Conservation (phyloP, 2,888 invertebrate species). For the Crossocerus cetratus region DNA sequence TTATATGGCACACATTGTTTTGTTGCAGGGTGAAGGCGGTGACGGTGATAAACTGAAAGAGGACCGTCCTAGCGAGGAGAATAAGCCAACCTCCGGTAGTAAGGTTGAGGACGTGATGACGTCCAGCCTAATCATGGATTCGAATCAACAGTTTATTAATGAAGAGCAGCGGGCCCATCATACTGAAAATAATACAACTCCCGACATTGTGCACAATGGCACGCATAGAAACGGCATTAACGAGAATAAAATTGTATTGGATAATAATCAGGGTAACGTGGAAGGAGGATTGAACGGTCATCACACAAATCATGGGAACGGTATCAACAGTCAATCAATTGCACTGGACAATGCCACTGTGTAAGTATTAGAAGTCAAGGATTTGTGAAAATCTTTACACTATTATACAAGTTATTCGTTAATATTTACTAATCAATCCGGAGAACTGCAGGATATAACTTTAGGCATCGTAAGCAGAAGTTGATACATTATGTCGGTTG, state of each 20-base stretch:
- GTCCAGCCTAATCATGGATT: constrained; percentile 74
- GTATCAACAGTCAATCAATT: constrained; percentile 73
- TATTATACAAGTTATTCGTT: constrained; percentile 36
- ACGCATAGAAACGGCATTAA: constrained; percentile 71
- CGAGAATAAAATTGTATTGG: constrained; percentile 68
- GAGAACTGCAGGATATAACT: constrained; percentile 38
- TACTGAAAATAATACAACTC: constrained; percentile 62
- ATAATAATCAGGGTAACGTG: constrained; percentile 71
- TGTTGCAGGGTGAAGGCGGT: constrained; percentile 67
- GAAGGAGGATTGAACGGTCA: constrained; percentile 74
- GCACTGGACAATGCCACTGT: constrained; percentile 75
- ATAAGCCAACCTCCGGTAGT: constrained; percentile 66
- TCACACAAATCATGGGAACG: constrained; percentile 73
- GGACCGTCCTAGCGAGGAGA: constrained; percentile 73
- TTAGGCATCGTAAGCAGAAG: constrained; percentile 32
- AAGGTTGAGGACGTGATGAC: constrained; percentile 74
- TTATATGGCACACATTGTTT: not conserved
- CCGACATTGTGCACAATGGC: constrained; percentile 70
- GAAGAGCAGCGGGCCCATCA: constrained; percentile 70
- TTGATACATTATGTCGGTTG: constrained; percentile 42
- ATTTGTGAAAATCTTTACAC: constrained; percentile 38
- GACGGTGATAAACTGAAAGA: constrained; percentile 74
- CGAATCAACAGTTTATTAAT: constrained; percentile 74
- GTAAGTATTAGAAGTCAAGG: constrained; percentile 69
- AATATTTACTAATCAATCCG: constrained; percentile 32